Base-by-base conservation (phyloP, 2,113 vertebrate species). In the Ursus arctos region DNA sequence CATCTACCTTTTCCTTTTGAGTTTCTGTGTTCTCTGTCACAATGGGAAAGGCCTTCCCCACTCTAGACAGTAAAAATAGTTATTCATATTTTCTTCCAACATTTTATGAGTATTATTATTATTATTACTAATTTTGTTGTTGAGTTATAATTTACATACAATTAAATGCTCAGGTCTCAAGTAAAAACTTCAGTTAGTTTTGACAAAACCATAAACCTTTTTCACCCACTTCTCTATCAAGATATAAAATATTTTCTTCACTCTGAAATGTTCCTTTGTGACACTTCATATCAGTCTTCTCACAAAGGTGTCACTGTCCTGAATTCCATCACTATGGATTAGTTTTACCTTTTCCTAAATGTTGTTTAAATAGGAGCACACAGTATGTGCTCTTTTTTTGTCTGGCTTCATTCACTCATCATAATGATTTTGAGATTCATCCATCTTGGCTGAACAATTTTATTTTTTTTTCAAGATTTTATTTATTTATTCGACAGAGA, bases 141-240 rank as follows among this genome's bases (percentile, higher is more conserved):
- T 89, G 63, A 61, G 11, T 15, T 87, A 82, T 76, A 51, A 51
- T 91, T 95, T 82, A 43, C 49, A 76, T 81, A 74, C 22, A 69
- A 43, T 53, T 22, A 82, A 94, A 82, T 87, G 28, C 28, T 91
- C 74, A 91, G 21, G 59, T 91, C 85, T 65, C 80, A 97, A 82
- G 51, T 83, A 51, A 94, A 82, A 95, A 80, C 40, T 77, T 91
- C 57, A 87, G 22, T 90, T n/a, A 79, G 57, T 77, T 92, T 96
- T 88, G 57, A 83, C 15, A 84, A 88, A 94, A 91, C 22, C 24
- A 88, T 22, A 22, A 84, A 79, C 43, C 69, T 10, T 11, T 83
- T 2, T 91, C 13, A 88, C 36, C 18, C 16, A 77, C 40, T 84
- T 88, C 53, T 91, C 76, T 91, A 28, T 94, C 74, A 91, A 87